Percentiles rank a stretch among this genome's conserved stretches.
phyloP scores from a whole-genome alignment of 2,797 vertebrate genomes.

The Alosa sapidissima region DNA sequence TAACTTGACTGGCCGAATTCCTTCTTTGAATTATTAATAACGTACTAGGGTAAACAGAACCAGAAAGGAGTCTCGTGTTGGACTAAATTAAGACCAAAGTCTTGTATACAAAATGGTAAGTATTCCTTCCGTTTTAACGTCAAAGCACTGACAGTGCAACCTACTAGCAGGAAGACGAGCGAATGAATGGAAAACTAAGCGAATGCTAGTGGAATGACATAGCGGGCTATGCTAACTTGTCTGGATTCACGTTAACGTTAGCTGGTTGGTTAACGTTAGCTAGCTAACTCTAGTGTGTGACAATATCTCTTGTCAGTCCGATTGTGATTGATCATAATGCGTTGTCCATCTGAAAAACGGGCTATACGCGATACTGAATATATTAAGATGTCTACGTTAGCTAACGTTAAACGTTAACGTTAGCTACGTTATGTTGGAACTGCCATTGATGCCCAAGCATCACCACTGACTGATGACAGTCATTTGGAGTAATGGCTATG shows the following conservation, averaged over 20 bases:
- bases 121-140: neutral
- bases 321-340: neutral
- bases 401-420: neutral
- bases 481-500: neutral
- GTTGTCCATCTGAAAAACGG: neutral
- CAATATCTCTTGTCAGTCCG: neutral
- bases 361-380: neutral
- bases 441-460: neutral
- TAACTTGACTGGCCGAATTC: neutral
- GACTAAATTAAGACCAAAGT: neutral
- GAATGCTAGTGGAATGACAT: neutral
- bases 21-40: slow-evolving; percentile 14
- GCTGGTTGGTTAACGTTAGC: neutral
- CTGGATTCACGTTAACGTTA: neutral
- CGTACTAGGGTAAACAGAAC: neutral
- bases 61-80: neutral
- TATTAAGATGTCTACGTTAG: neutral
- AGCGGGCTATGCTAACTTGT: neutral
- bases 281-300: neutral
- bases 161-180: neutral
- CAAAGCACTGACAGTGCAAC: neutral
- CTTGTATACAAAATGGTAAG: slow-evolving; percentile 16
- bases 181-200: neutral
- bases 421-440: neutral
- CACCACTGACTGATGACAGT: neutral